Evolutionary conservation across 64 coral and sea anemone genomes (phyloP).

Genomic region (Porites lutea): DNA sequence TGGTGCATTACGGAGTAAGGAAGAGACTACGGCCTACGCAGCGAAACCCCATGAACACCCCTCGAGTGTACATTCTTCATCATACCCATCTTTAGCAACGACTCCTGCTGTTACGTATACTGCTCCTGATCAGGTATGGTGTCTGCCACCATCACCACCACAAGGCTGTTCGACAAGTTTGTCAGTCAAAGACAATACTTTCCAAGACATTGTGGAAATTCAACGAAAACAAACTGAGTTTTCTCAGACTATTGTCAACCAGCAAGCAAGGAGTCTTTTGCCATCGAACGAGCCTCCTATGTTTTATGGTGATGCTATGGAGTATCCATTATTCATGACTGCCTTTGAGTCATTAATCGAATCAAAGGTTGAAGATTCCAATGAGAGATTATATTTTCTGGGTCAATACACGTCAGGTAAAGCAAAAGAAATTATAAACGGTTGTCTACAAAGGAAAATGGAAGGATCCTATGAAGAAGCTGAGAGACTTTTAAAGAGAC

Average conservation of each 20-base stretch:
- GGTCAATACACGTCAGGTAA: no score
- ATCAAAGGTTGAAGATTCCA: background rate
- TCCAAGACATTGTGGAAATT: no score
- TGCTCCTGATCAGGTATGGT: background rate
- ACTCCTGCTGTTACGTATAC: no score
- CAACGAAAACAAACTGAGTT: background rate
- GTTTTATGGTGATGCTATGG: constrained; percentile 59
- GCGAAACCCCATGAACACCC: background rate
- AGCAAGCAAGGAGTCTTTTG: constrained; percentile 6
- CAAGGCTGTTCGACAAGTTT: background rate
- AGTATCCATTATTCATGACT: constrained; percentile 73
- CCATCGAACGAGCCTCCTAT: constrained; percentile 50
- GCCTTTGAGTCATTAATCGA: constrained; percentile 70
- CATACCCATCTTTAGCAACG: background rate
- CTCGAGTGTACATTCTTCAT: background rate
- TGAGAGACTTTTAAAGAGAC: constrained; percentile 36
- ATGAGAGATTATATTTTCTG: no score
- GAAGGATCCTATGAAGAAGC: background rate
- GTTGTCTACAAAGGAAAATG: no score
- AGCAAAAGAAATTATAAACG: no score
- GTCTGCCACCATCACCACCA: background rate
- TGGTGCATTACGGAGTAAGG: background rate
- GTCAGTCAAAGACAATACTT: no score
- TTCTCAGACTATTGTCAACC: constrained; percentile 23
- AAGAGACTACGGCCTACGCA: background rate